Base-by-base conservation (phyloP, 2,888 invertebrate genomes). In the Polia nebulosa region DNA sequence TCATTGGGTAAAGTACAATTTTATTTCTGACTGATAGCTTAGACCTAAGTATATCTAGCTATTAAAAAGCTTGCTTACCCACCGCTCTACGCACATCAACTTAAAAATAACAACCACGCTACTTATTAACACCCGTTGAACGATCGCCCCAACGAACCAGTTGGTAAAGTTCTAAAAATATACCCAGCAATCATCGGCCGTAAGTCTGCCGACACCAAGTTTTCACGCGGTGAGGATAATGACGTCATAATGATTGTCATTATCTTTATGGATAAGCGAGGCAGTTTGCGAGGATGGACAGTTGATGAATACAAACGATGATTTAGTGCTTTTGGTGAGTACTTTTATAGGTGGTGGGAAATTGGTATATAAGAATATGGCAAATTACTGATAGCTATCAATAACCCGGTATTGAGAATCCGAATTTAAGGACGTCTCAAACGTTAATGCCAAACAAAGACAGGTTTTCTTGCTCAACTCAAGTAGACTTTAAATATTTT, bases 191-290 rank as follows among this genome's bases (percentile, higher is more conserved):
- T 81, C 78, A 81, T 53, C 41, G 49, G 44, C 36, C 7, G 44
- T 67, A 36, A 27, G 34, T 65, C 72, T 69, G 59, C 61, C 39
- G 32, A 53, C 58, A 51, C 68, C 32, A n/a, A 7, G 64, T 45
- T 60, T 78, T 67, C 56, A 55, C 78, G n/a, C 25, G 51, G 75
- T 65, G 66, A 75, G 44, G 71, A 78, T 81, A 81, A 77, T 74
- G 80, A 78, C 41, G 61, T 72, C 67, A 80, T 83, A 75, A 83
- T 73, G 53, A 69, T 80, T 53, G 71, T 66, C 70, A 72, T 80
- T 82, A 67, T 72, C 74, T 59, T 76, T 75, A 64, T 53, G 64
- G 65, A 68, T 73, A 67, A 65, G 63, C 55, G 56, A 29, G 13
- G 29, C 45, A 41, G 58, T 58, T 76, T 53, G 45, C 52, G 32